phyloP scores from a whole-genome alignment of 2,113 vertebrate genomes.

The Rattus norvegicus region GRCr8 NC_086020.1:62982501-62983000 shows the following conservation, averaged over 20 bases:
- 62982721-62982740: slow-evolving; percentile 18
- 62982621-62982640: background rate
- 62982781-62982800: slow-evolving; percentile 18
- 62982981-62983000: slow-evolving; percentile 91
- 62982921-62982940: slow-evolving; percentile 57
- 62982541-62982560: background rate
- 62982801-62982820: background rate
- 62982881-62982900: background rate
- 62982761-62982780: slow-evolving; percentile 39
- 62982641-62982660: background rate
- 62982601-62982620: background rate
- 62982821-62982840: background rate
- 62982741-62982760: slow-evolving; percentile 42
- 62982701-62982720: slow-evolving; percentile 26
- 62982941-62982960: slow-evolving; percentile 89
- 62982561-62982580: no score
- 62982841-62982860: background rate
- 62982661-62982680: slow-evolving; percentile 10
- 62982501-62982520: background rate
- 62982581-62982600: background rate
- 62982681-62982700: background rate
- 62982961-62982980: slow-evolving; percentile 92
- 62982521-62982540: background rate
- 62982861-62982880: background rate
- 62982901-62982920: slow-evolving; percentile 4